Conservation (phyloP, 1,140 invertebrate species). For the Pissodes strobi region DNA sequence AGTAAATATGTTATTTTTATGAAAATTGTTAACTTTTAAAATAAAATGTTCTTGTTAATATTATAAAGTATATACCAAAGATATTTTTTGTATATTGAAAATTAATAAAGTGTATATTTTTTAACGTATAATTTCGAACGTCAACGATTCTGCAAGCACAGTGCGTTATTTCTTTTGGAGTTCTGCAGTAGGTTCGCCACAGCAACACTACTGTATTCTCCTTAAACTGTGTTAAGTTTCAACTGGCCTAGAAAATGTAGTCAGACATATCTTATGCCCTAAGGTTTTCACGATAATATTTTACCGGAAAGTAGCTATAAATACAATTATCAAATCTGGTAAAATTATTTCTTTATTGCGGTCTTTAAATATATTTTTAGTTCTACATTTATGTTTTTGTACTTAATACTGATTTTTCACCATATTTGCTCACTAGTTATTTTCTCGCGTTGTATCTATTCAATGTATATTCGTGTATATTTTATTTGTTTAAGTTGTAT, state of each 20-base stretch:
- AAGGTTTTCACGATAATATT: too few species aligned
- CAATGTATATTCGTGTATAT: conserved; percentile 14
- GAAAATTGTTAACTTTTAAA: conserved; percentile 42
- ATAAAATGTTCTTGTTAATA: conserved; percentile 48
- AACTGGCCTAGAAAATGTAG: conserved; percentile 18
- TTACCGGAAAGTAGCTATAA: too few species aligned
- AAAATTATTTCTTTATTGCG: too few species aligned
- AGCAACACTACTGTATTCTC: neutral
- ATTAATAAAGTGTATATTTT: conserved; percentile 51
- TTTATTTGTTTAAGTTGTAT: conserved; percentile 13
- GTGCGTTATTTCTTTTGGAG: conserved; percentile 37
- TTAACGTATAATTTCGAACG: conserved; percentile 39
- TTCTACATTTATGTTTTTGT: conserved; percentile 20
- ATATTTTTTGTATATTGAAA: conserved; percentile 54
- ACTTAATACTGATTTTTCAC: conserved; percentile 27
- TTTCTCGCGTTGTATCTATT: conserved; percentile 4
- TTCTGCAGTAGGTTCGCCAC: neutral
- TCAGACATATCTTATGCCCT: conserved; percentile 4
- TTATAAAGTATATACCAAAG: conserved; percentile 50
- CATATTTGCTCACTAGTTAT: conserved; percentile 32
- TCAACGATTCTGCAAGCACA: conserved; percentile 41
- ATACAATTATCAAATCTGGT: too few species aligned
- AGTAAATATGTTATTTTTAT: conserved; percentile 35
- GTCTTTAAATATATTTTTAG: too few species aligned
- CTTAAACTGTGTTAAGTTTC: conserved; percentile 31